Base-by-base conservation (phyloP, 1,140 invertebrate genomes). In the Thrips palmi region DNA sequence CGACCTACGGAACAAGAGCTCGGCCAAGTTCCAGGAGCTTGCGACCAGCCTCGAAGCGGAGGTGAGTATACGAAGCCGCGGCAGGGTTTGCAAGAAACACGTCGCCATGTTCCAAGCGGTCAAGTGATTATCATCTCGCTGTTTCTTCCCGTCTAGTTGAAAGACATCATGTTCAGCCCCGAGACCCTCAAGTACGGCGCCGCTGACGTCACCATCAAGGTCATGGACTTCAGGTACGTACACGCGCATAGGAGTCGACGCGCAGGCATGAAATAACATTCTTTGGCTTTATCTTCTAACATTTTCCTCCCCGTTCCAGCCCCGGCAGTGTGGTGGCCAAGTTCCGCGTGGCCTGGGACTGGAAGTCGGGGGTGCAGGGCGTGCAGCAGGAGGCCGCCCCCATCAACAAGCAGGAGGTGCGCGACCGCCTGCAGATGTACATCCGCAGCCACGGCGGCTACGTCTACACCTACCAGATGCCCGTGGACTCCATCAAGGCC, bases 271-370 rank as follows among this genome's bases (percentile, higher is more conserved):
- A 43, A 41, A 29, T 8, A 25, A 22, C 18, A 19, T 34, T 18
- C 22, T 21, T 34, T 34, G 22, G 23, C 19, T n/a, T 32, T 29
- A 37, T 30, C 17, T 27, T 17, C 22, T 4, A 21, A 6, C 23
- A 23, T 25, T 25, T 30, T 17, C 10, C 27, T 43, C 29, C 29
- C n/a, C 30, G 42, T 65, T 64, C 39, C 56, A 74, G 71, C 39
- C 54, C 62, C 31, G 71, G 71, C 41, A 74, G 70, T 38, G 57
- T 75, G 15, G 58, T 73, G 17, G 69, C 66, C 2, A 68, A 63
- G 40, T 74, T 71, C 48, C 57, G 71, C 45, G 60, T 76, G 23
- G 65, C 65, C 27, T 77, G 72, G 71, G 55, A 57, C 30, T 61
- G 64, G 23, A 70, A 65, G 51, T n/a, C n/a, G n/a, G n/a, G n/a